Evolutionary conservation across 2,888 invertebrate genomes (phyloP).

Genomic region (Schizaphis graminum): DNA sequence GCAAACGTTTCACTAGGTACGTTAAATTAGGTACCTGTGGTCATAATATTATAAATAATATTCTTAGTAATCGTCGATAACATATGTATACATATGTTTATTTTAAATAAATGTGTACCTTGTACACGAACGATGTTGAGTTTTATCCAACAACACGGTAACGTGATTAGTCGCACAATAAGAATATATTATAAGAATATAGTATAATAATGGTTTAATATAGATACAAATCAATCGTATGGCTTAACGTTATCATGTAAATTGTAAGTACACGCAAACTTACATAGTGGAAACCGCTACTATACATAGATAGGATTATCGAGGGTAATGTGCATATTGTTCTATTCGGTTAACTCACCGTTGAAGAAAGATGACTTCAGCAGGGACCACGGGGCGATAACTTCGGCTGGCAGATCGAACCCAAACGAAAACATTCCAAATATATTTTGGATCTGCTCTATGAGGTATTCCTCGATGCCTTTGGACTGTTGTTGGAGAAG

Average conservation of each 20-base stretch:
- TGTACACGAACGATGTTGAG: neutral
- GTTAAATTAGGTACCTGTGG: neutral
- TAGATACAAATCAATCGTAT: neutral
- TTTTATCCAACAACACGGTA: neutral
- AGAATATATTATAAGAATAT: neutral
- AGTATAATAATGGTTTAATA: neutral
- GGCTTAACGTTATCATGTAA: neutral
- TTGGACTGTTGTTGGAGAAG: conserved; percentile 17
- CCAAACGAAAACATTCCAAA: conserved; percentile 51
- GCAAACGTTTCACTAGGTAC: neutral
- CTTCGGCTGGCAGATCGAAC: conserved; percentile 41
- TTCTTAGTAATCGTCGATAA: too few species aligned
- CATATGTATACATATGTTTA: neutral
- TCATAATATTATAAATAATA: neutral
- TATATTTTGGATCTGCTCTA: conserved; percentile 41
- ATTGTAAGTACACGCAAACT: neutral
- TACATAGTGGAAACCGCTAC: neutral
- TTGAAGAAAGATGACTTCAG: conserved; percentile 38
- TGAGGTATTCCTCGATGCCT: conserved; percentile 44
- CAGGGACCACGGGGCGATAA: conserved; percentile 36
- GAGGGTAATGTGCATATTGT: neutral
- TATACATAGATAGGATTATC: neutral
- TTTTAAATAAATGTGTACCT: neutral
- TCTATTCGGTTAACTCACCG: neutral
- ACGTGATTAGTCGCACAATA: neutral